These are phyloP conservation scores for Bombus impatiens DNA, from an alignment of 1,140 invertebrate species.

Conservation along the genomic window DNA sequence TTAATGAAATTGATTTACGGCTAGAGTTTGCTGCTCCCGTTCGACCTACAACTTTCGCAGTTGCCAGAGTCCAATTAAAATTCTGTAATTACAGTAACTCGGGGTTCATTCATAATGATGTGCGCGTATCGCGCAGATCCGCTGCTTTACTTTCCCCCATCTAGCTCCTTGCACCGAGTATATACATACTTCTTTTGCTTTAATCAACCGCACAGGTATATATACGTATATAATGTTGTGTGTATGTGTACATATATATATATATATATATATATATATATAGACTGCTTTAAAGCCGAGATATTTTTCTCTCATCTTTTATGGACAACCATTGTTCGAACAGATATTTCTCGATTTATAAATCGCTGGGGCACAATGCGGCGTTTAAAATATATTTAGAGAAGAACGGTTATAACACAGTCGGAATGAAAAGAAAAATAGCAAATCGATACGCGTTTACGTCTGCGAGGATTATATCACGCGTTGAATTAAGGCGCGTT, in stretches of 20 bases:
- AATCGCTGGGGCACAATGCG: neutral
- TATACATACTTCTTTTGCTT: neutral
- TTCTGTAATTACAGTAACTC: conserved; percentile 41
- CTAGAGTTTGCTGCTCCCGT: neutral
- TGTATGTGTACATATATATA: too few species aligned
- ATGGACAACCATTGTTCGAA: neutral
- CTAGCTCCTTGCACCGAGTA: neutral
- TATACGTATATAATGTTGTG: too few species aligned
- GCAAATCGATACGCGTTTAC: conserved; percentile 13
- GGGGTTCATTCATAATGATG: conserved; percentile 40
- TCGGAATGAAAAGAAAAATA: neutral
- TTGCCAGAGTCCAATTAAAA: conserved; percentile 44
- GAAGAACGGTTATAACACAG: neutral
- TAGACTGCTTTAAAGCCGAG: neutral
- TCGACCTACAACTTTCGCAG: neutral
- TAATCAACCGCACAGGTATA: neutral
- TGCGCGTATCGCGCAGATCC: neutral
- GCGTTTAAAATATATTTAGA: neutral
- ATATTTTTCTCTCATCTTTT: neutral
- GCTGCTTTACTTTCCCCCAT: conserved; percentile 7
- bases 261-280: neutral
- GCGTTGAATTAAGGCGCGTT: neutral
- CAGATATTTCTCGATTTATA: neutral
- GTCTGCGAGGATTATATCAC: neutral
- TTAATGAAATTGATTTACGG: conserved; percentile 34